Base-by-base conservation (phyloP, 2,797 vertebrate species). In the Pseudomugil gertrudae region DNA sequence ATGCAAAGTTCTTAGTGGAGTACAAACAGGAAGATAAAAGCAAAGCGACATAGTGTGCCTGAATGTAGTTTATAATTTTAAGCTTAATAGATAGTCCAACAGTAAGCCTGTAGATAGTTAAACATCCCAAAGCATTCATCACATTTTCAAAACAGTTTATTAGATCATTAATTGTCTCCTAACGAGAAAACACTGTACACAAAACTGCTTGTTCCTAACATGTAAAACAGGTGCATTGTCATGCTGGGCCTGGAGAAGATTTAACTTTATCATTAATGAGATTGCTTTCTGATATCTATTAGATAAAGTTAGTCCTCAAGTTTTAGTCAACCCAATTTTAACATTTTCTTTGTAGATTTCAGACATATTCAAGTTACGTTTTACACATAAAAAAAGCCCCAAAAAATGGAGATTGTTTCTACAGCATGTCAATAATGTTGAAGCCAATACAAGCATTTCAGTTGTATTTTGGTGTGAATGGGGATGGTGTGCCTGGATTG, bases 101-200 rank as follows among this genome's bases (percentile, higher is more conserved):
- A 65, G 40, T 61, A 35, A 38, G n/a, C 60, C 43, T 11, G 13
- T 52, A 70, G 61, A 53, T 72, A 84, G 52, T 69, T 77, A 68
- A 79, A 90, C 86, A 78, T 87, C 84, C 84, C 88, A 78, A 85
- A 87, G 80, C 66, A 70, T 88, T 92, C 88, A 90, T 66, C 64
- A 64, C 79, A 65, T 76, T 83, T n/a, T 63, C 21, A 76, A 82
- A 79, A 50, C 84, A 74, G 60, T 36, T 81, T 66, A 61, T 58
- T 52, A 73, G 70, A 74, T 81, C 83, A 83, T 90, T 81, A 87
- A 89, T 89, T 79, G 64, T 62, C 71, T 71, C 77, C 64, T 58
- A 74, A 55, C 68, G 66, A 78, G 69, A 71, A 78, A 36, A 26
- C 1, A 13, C 10, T 48, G 40, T 45, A 26, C 35, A 32, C 61